Conservation (phyloP, 2,113 vertebrate genomes). For the Notechis scutatus region DNA sequence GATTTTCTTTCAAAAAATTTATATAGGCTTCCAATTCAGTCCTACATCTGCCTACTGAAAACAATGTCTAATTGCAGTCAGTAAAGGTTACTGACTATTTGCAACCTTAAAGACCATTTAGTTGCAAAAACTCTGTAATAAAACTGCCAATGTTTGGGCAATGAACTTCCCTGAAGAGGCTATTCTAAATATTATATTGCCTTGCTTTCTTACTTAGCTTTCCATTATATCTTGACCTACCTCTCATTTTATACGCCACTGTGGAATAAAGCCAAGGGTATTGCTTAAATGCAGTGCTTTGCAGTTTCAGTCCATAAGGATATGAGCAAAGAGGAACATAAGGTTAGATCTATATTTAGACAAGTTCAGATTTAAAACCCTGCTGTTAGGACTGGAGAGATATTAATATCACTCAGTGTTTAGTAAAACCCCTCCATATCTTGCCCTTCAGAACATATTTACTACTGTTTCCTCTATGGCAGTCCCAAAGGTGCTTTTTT, state of each 20-base stretch:
- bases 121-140: not conserved
- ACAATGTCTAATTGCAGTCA: not conserved
- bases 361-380: not conserved
- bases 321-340: not conserved
- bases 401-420: not conserved
- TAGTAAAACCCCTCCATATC: not conserved
- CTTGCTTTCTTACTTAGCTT: not conserved
- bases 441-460: not conserved
- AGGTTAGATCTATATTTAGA: not conserved
- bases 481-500: too few relatives aligned
- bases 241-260: not conserved
- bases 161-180: not conserved
- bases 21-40: not conserved
- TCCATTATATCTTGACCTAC: not conserved
- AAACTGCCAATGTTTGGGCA: not conserved
- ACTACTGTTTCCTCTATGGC: not conserved
- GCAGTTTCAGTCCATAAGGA: not conserved
- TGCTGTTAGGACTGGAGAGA: not conserved
- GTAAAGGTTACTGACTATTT: not conserved
- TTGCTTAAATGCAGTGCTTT: not conserved
- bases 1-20: not conserved
- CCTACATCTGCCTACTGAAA: not conserved
- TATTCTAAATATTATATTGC: not conserved
- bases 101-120: not conserved
- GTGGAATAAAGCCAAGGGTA: not conserved